Percentiles rank a stretch among this genome's conserved stretches.
These are phyloP conservation scores for Drosophila melanogaster DNA, from an alignment of 1,140 invertebrate species.

Conservation along the genomic window DNA sequence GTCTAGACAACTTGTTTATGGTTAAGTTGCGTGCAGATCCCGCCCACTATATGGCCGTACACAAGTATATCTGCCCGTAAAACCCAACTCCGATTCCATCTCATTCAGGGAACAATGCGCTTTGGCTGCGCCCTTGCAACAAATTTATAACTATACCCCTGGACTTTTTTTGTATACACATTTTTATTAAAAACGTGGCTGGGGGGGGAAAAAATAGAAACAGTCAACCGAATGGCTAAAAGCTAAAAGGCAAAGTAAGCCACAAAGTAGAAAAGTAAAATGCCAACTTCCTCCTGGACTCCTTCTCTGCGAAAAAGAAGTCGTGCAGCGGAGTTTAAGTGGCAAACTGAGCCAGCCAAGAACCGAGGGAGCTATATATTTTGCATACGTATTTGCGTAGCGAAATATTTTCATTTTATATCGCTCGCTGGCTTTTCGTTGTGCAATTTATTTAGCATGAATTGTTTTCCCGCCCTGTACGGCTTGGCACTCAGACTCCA, in stretches of 20 bases:
- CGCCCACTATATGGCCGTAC: conserved; percentile 39
- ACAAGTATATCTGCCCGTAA: neutral
- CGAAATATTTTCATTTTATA: conserved; percentile 66
- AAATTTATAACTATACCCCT: conserved; percentile 79
- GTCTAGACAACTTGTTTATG: conserved; percentile 78
- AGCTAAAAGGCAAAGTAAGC: conserved; percentile 80
- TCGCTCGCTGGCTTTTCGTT: conserved; percentile 56
- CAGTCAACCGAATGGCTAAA: conserved; percentile 75
- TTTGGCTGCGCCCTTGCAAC: conserved; percentile 67
- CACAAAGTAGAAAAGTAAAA: conserved; percentile 81
- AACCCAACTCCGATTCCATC: conserved; percentile 17
- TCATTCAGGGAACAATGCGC: conserved; percentile 63
- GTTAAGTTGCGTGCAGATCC: conserved; percentile 73
- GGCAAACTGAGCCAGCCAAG: conserved; percentile 56
- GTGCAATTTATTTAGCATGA: conserved; percentile 77
- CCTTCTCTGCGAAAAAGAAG: conserved; percentile 36
- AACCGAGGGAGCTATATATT: conserved; percentile 58
- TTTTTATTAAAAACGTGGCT: conserved; percentile 70
- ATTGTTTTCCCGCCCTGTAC: conserved; percentile 66
- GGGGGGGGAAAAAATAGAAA: conserved; percentile 13
- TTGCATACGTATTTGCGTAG: conserved; percentile 75
- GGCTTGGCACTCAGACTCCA: conserved; percentile 14
- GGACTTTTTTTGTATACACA: conserved; percentile 59
- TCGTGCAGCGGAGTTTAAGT: conserved; percentile 76
- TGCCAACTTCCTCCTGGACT: conserved; percentile 69